Conservation (phyloP, 2,888 invertebrate species). For the Tenthredo amoena region DNA sequence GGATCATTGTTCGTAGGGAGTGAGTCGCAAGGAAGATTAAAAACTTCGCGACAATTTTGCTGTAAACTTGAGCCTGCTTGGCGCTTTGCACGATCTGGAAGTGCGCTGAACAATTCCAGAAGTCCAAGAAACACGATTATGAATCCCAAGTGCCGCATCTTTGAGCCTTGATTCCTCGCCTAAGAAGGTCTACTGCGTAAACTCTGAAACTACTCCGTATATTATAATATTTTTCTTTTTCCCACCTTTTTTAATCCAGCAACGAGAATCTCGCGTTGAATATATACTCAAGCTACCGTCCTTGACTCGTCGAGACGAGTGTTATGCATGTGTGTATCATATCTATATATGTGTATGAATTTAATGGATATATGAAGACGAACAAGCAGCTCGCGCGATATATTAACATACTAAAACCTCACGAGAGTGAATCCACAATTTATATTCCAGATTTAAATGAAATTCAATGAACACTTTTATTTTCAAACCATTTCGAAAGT, state of each 20-base stretch:
- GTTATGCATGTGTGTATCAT: background rate
- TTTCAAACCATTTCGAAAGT: background rate
- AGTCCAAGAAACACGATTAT: slow-evolving; percentile 7
- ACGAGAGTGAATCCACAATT: background rate
- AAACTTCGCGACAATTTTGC: background rate
- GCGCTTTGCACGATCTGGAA: slow-evolving; percentile 30
- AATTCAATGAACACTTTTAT: background rate
- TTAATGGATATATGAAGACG: background rate
- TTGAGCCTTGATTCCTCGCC: background rate
- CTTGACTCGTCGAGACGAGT: background rate
- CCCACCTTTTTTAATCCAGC: background rate
- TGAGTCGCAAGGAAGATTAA: background rate
- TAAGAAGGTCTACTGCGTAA: background rate
- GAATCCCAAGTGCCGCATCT: background rate
- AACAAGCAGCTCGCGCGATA: background rate
- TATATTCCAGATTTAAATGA: background rate
- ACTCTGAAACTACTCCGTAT: background rate
- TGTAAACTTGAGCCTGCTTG: background rate
- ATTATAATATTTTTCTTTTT: background rate
- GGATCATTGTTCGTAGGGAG: background rate
- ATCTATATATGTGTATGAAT: background rate
- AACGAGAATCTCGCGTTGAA: background rate
- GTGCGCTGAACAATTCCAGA: background rate
- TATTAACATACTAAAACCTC: background rate
- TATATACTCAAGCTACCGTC: background rate